phyloP scores from a whole-genome alignment of 2,888 invertebrate genomes.

The Patella depressa region DNA sequence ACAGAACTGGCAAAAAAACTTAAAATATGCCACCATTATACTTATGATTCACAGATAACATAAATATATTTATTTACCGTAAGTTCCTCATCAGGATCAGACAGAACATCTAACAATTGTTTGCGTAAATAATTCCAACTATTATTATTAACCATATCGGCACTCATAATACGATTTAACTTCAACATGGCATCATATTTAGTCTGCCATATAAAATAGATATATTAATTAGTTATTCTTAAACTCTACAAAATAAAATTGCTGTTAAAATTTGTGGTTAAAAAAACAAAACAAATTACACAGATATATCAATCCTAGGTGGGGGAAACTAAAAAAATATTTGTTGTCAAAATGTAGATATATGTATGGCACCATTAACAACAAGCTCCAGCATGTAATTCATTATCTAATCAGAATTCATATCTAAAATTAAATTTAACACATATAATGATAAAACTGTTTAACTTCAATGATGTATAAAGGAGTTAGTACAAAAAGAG shows the following conservation, averaged over 20 bases:
- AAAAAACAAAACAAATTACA: no score
- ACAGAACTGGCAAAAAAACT: no score
- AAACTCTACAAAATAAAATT: background rate
- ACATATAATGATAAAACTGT: background rate
- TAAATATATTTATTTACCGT: slow-evolving; percentile 47
- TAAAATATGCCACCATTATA: no score
- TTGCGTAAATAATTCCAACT: slow-evolving; percentile 61
- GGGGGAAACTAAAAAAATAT: no score
- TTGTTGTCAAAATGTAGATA: no score
- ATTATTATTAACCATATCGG: slow-evolving; percentile 66
- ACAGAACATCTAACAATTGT: slow-evolving; percentile 64
- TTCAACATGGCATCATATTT: slow-evolving; percentile 62
- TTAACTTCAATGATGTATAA: no score
- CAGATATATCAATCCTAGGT: no score
- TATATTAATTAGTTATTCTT: background rate
- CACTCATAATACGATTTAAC: slow-evolving; percentile 60
- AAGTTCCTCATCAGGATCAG: slow-evolving; percentile 65
- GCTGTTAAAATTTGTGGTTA: no score
- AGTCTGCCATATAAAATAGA: slow-evolving; percentile 36
- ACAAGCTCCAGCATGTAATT: background rate
- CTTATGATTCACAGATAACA: no score
- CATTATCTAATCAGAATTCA: background rate
- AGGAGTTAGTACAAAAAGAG: no score
- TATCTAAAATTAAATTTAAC: background rate
- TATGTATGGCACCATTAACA: no score